Conservation (phyloP, 1,140 invertebrate species). For the Teleogryllus occipitalis region DNA sequence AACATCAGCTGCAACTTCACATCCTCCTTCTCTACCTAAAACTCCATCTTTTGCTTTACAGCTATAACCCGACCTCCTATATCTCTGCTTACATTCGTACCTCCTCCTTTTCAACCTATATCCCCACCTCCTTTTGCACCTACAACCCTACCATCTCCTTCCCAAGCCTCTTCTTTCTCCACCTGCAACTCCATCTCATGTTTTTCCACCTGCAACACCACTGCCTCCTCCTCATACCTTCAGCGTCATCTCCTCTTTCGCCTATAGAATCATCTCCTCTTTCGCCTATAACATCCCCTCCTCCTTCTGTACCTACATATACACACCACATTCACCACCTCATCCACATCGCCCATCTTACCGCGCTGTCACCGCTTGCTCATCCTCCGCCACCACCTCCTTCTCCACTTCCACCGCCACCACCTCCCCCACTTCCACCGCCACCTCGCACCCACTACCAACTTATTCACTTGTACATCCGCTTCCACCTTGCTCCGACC, state of each 20-base stretch:
- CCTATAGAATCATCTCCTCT: too few relatives aligned
- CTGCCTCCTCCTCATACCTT: background rate
- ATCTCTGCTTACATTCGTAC: background rate
- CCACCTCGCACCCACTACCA: background rate
- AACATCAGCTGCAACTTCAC: too few relatives aligned
- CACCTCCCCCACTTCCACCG: background rate
- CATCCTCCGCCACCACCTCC: background rate
- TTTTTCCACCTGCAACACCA: background rate
- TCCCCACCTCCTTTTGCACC: constrained; percentile 13
- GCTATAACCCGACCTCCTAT: too few relatives aligned
- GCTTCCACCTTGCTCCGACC: background rate
- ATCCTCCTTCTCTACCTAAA: too few relatives aligned
- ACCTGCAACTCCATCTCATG: background rate
- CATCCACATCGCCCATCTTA: background rate
- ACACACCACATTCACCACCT: background rate
- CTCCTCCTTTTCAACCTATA: background rate
- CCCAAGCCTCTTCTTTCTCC: background rate
- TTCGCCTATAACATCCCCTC: background rate
- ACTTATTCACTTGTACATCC: background rate
- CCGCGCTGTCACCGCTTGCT: background rate
- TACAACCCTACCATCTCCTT: too few relatives aligned
- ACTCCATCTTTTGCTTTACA: too few relatives aligned
- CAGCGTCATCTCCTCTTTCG: background rate
- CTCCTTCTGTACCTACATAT: background rate
- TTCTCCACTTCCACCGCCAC: background rate